phyloP scores from a whole-genome alignment of 1,140 invertebrate species.

The Formica selysi region DNA sequence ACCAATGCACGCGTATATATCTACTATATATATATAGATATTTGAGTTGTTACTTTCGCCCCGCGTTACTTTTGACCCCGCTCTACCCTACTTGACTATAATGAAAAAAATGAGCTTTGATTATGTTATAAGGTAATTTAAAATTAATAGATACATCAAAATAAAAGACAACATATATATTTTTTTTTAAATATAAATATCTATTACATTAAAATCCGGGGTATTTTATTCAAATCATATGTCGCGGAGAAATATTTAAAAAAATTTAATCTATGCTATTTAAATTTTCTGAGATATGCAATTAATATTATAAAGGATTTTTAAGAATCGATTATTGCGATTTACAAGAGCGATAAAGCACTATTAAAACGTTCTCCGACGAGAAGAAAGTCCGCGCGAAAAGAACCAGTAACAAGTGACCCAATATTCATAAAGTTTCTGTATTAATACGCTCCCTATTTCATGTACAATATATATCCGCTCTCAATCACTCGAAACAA shows the following conservation, averaged over 20 bases:
- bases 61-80: no score
- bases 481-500: conserved; percentile 47
- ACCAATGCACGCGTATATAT: no score
- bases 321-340: not conserved
- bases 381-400: not conserved
- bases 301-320: not conserved
- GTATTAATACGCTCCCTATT: conserved; percentile 21
- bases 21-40: no score
- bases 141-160: not conserved
- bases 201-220: no score
- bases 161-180: not conserved
- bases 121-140: not conserved
- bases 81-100: not conserved
- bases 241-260: not conserved
- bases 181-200: not conserved
- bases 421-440: conserved; percentile 41
- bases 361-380: not conserved
- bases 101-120: not conserved
- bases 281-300: not conserved
- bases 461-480: conserved; percentile 16
- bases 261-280: not conserved
- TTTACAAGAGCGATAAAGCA: no score
- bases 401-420: conserved; percentile 12
- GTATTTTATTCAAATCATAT: no score
- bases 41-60: no score